Base-by-base conservation (phyloP, 64 coral and sea anemone genomes). In the Montipora efflorescens region DNA sequence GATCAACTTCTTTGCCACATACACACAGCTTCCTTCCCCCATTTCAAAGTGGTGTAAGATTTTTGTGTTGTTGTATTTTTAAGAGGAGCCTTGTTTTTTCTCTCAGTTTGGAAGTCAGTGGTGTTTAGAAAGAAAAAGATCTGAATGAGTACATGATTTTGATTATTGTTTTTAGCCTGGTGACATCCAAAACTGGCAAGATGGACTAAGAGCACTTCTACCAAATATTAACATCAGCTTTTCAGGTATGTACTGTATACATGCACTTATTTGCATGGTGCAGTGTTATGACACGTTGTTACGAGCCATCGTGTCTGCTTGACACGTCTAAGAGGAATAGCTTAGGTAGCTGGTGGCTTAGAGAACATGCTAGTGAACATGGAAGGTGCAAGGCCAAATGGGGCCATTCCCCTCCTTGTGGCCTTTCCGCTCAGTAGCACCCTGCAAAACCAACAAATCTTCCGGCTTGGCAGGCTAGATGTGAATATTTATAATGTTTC, bases 171-270 rank as follows among this genome's bases (percentile, higher is more conserved):
- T 66, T 77, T 18, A 64, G 19, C 53, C 91, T 92, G 85, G 82
- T 85, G 79, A 94, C 49, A 89, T 96, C 12, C 94, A 71, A 83
- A 92, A 90, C 74, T 99, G 94, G 97, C 95, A 99, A 85, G 97
- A 96, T 49, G 97, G 95, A 19, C 78, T 99, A 6, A 90, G 95
- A 73, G 97, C 97, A 23, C 89, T 99, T n/a, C n/a, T n/a, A 44
- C 97, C 97, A 61, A 95, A 99, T 89, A 99, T 99, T 47, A 99
- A 99, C 68, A 99, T 99, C 44, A 99, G 88, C 74, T 99, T 99
- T 72, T 94, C 97, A 96, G 97, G 97, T 99, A 77, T 79, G 49
- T 59, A 11, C 43, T 23, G 3, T 3, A 52, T 69, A 12, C 8
- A n/a, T 2, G 45, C 11, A 8, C 22, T 2, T 59, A 51, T 77